phyloP scores from a whole-genome alignment of 2,888 invertebrate species.

The Coleophora flavipennella region DNA sequence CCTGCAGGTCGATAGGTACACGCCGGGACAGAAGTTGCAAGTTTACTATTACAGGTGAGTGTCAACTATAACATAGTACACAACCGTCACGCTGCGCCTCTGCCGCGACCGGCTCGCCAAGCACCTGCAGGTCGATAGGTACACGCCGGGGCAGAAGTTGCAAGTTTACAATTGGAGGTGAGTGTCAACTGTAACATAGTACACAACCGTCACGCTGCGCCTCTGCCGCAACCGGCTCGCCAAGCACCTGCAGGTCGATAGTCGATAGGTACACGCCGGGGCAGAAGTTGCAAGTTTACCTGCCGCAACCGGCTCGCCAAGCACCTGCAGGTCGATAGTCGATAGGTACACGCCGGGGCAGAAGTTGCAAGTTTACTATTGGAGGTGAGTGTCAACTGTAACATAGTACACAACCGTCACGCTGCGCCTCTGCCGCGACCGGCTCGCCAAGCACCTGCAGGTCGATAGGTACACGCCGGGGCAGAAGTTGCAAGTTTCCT shows the following conservation, averaged over 20 bases:
- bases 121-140: constrained; percentile 92
- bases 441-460: no score
- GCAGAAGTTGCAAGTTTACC: constrained; percentile 89
- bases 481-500: no score
- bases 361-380: constrained; percentile 93
- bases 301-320: constrained; percentile 91
- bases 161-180: constrained; percentile 97
- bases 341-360: constrained; percentile 93
- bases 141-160: constrained; percentile 88
- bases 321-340: constrained; percentile 88
- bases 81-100: constrained; percentile 84
- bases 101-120: constrained; percentile 91
- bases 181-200: no score
- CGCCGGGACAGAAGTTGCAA: no score
- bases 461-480: no score
- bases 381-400: constrained; percentile 86
- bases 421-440: no score
- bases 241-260: constrained; percentile 89
- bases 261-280: constrained; percentile 94
- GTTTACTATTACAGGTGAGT: no score
- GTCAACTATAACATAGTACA: no score
- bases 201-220: no score
- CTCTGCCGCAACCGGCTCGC: constrained; percentile 90
- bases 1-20: no score
- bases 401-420: no score